Conservation (phyloP, 2,797 vertebrate genomes). For the Aphelocoma californica region DNA sequence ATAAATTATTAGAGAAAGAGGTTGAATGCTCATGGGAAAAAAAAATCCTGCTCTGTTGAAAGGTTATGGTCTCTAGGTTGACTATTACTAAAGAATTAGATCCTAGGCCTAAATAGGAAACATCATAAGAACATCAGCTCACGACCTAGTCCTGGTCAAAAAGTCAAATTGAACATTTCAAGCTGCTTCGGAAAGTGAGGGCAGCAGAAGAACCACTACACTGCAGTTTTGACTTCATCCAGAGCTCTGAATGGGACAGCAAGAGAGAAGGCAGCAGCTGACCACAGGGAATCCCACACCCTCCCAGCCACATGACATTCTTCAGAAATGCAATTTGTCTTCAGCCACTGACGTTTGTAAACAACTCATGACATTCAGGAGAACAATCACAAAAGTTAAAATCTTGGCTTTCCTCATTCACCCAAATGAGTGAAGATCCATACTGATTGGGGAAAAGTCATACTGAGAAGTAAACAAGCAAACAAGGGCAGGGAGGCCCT, state of each 20-base stretch:
- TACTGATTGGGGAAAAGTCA: background rate
- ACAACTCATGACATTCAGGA: background rate
- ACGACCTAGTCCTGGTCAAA: background rate
- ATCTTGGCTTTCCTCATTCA: background rate
- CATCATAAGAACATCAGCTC: background rate
- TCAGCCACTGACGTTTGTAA: background rate
- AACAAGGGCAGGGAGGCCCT: background rate
- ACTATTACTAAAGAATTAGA: background rate
- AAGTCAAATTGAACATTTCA: background rate
- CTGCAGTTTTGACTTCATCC: background rate
- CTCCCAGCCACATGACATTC: background rate
- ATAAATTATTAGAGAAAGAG: background rate
- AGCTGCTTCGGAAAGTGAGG: background rate
- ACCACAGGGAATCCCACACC: background rate
- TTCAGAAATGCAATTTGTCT: background rate
- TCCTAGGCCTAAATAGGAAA: background rate
- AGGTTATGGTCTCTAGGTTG: background rate
- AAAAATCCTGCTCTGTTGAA: background rate
- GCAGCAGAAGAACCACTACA: background rate
- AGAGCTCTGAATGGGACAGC: background rate
- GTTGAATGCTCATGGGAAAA: rapidly evolving
- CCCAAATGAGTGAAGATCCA: background rate
- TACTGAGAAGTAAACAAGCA: background rate
- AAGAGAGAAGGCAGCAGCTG: background rate
- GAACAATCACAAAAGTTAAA: constrained; percentile 4